Percentiles rank a stretch among this genome's conserved stretches.
phyloP scores from a whole-genome alignment of 2,797 vertebrate genomes.

The Enteromius viviparus region DNA sequence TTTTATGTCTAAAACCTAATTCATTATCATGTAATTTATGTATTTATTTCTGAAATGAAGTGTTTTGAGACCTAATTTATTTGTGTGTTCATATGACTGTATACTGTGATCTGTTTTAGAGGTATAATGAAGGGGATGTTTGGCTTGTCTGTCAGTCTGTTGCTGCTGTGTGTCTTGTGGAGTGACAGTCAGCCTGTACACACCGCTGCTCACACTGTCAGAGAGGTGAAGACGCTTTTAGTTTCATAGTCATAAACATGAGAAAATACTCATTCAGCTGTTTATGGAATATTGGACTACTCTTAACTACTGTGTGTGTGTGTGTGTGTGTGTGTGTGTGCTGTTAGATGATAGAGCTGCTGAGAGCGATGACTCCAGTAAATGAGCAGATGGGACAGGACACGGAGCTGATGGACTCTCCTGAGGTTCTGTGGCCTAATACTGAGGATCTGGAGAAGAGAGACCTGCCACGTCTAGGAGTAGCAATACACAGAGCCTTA shows the following conservation, averaged over 20 bases:
- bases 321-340: slow-evolving; percentile 4
- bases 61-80: neutral
- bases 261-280: neutral
- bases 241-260: slow-evolving; percentile 10
- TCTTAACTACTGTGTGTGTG: neutral
- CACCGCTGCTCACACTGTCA: slow-evolving; percentile 20
- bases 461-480: slow-evolving; percentile 50
- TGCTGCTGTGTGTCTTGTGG: slow-evolving; percentile 39
- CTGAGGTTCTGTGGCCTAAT: slow-evolving; percentile 1
- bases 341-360: slow-evolving; percentile 35
- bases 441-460: slow-evolving; percentile 47
- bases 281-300: neutral
- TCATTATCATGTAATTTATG: neutral
- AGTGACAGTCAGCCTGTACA: slow-evolving; percentile 31
- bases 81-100: neutral
- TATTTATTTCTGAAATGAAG: neutral
- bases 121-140: slow-evolving; percentile 35
- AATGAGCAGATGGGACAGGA: neutral
- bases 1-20: neutral
- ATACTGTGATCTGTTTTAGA: neutral
- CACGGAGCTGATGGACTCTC: slow-evolving; percentile 2
- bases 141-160: slow-evolving; percentile 29
- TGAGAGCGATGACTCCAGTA: neutral
- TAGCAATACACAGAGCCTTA: slow-evolving; percentile 38
- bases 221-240: slow-evolving; percentile 30